Evolutionary conservation across 2,797 vertebrate species (phyloP).

Genomic region (Rhodeus uyekii): DNA sequence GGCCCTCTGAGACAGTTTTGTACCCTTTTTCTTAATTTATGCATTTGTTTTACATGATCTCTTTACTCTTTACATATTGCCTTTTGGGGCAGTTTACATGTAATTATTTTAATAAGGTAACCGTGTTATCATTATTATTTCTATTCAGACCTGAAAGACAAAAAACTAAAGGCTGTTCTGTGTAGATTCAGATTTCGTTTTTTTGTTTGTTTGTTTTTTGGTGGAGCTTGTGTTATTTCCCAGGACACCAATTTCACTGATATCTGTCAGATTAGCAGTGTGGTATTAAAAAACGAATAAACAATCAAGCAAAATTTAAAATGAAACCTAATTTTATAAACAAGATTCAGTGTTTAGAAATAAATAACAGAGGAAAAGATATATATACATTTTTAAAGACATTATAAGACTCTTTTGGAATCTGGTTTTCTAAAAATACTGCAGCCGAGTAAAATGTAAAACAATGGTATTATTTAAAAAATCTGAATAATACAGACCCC

Average conservation of each 20-base stretch:
- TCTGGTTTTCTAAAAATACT: neutral
- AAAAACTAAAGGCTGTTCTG: neutral
- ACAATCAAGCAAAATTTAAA: neutral
- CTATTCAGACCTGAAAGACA: neutral
- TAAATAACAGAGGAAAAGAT: neutral
- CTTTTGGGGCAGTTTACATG: too few relatives aligned
- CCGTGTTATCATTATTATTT: neutral
- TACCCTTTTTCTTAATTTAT: too few relatives aligned
- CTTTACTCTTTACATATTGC: neutral
- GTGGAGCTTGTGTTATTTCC: neutral
- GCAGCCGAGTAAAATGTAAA: neutral
- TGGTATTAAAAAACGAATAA: neutral
- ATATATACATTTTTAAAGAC: neutral
- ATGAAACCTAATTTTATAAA: neutral
- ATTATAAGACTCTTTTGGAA: too few relatives aligned
- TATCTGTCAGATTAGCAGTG: neutral
- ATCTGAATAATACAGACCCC: neutral
- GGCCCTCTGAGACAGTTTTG: neutral
- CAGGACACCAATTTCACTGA: neutral
- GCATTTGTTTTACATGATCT: conserved; percentile 16
- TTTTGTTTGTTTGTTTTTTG: neutral
- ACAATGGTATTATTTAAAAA: neutral
- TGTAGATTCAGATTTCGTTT: neutral
- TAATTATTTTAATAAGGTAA: neutral
- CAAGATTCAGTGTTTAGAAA: neutral